phyloP scores from a whole-genome alignment of 2,888 invertebrate genomes.

The Protonemura montana region DNA sequence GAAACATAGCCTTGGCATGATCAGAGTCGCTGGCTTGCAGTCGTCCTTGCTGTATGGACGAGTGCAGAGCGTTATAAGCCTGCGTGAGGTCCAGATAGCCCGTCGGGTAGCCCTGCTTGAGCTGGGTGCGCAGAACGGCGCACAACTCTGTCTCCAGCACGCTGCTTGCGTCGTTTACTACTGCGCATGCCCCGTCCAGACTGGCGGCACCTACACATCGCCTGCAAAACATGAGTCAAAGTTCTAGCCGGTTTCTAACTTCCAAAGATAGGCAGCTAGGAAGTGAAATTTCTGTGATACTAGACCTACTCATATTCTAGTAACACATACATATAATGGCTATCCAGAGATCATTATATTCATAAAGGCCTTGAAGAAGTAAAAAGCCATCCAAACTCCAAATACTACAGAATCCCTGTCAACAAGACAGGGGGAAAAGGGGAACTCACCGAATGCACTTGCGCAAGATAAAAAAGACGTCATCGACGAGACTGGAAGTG shows the following conservation, averaged over 20 bases:
- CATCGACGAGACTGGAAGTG: constrained; percentile 94
- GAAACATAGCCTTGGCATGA: constrained; percentile 76
- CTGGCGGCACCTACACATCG: constrained; percentile 62
- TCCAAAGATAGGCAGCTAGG: too few species aligned
- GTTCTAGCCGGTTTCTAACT: too few species aligned
- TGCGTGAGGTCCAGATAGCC: constrained; percentile 80
- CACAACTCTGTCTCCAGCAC: constrained; percentile 87
- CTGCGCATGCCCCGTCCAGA: constrained; percentile 94
- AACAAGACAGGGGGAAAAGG: background rate
- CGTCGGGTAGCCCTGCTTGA: constrained; percentile 81
- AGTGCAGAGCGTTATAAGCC: constrained; percentile 84
- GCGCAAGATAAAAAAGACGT: constrained; percentile 95
- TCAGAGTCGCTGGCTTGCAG: constrained; percentile 80
- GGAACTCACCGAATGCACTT: constrained; percentile 83
- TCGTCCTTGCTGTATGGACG: constrained; percentile 80
- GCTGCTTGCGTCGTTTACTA: constrained; percentile 90
- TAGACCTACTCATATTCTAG: too few species aligned
- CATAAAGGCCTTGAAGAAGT: too few species aligned
- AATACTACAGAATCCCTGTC: background rate
- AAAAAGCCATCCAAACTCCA: too few species aligned
- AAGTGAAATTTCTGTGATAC: too few species aligned
- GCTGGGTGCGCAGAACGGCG: constrained; percentile 72
- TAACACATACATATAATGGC: too few species aligned
- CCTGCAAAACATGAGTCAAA: background rate
- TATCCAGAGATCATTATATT: too few species aligned